phyloP scores from a whole-genome alignment of 2,797 vertebrate genomes.

The Smutsia gigantea region DNA sequence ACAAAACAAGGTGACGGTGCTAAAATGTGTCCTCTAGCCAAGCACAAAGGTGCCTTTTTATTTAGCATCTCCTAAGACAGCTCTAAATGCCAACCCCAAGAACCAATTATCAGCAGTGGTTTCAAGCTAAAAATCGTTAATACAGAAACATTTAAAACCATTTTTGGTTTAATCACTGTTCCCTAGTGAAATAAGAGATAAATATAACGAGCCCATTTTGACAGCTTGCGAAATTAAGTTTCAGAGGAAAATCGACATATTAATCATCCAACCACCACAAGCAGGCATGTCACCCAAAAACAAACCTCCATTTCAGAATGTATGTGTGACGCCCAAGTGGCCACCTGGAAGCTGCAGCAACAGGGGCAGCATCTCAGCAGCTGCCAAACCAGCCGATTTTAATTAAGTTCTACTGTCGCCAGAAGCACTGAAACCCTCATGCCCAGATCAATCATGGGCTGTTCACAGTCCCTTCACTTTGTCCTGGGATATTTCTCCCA shows the following conservation, averaged over 20 bases:
- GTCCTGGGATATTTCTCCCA: not conserved
- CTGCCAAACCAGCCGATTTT: not conserved
- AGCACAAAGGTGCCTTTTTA: not conserved
- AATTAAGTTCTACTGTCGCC: not conserved
- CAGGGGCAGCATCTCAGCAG: rapidly evolving
- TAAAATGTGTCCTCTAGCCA: not conserved
- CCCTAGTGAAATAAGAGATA: conserved; percentile 30
- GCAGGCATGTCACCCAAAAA: not conserved
- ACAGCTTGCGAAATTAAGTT: not conserved
- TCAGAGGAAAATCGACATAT: not conserved
- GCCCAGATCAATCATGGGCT: not conserved
- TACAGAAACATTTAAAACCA: not conserved
- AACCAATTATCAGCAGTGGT: not conserved
- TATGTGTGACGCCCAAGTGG: not conserved
- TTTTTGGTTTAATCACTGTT: not conserved
- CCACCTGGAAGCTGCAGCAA: not conserved
- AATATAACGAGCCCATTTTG: not conserved
- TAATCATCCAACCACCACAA: not conserved
- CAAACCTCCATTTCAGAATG: not conserved
- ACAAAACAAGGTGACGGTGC: not conserved
- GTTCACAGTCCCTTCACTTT: not conserved
- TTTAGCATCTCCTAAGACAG: not conserved
- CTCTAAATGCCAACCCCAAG: not conserved
- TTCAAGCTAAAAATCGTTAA: not conserved
- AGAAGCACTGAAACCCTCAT: not conserved